Base-by-base conservation (phyloP, 92 coral and sea anemone species). In the Epizoanthus stellaris region DNA sequence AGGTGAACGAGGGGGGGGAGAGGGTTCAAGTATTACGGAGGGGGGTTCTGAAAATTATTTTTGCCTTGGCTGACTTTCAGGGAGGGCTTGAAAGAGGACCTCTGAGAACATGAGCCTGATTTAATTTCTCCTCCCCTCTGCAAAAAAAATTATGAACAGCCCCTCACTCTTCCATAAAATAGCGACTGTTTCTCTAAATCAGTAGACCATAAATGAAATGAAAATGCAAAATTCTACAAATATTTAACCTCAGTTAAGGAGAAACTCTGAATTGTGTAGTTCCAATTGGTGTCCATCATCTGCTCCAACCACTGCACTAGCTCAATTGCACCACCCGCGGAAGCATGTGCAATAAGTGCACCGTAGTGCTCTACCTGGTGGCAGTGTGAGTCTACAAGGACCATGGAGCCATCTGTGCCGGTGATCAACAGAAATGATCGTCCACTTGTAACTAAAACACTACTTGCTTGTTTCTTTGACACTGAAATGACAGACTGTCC, bases 331-430 rank as follows among this genome's bases (percentile, higher is more conserved):
- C 53, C 70, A 23, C 83, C 82, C 59, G 72, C 16, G 2, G 85
- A 36, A 17, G 91, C 84, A 82, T 25, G 82, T 3, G 69, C 62
- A 63, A 88, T 88, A 6, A 88, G 19, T 39, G 88, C 91, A 25
- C 85, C 91, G 43, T 12, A 39, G 34, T 39, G 62, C 15, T 69
- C 4, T 3, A 17, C 21, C 0, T 20, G 52, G 45, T 88, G 91
- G n/a, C 47, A 61, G 42, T 88, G 88, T 5, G 85, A 88, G 61
- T 88, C 91, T 8, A 88, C 73, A 60, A 84, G 20, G 85, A 88
- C 80, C 15, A 77, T 30, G 43, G 85, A 82, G 2, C 84, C 85
- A 88, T 82, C 88, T 75, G 73, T 14, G 36, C 53, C 61, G 0
- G 53, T 72, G 79, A 88, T 69, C 77, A 88, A 62, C 17, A 88